These are phyloP conservation scores for Oenanthe melanoleuca DNA, from an alignment of 2,113 vertebrate genomes.

Conservation along the genomic window DNA sequence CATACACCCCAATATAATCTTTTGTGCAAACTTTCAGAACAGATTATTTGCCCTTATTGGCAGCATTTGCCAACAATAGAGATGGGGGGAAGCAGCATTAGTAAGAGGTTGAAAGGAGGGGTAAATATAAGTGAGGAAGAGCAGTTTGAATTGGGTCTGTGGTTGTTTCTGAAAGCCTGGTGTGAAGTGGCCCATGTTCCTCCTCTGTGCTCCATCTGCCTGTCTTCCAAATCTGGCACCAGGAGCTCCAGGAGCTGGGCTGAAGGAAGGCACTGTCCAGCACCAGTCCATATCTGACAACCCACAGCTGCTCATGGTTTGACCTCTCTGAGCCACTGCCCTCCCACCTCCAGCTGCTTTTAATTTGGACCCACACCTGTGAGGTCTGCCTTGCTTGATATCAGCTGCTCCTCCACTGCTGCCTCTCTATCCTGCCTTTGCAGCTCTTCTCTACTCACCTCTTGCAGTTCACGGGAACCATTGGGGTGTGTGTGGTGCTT, in stretches of 20 bases:
- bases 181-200: not conserved
- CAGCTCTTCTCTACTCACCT: not conserved
- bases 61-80: not conserved
- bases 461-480: not conserved
- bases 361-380: not conserved
- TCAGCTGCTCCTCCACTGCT: not conserved
- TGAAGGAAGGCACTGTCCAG: not conserved
- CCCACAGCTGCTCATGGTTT: not conserved
- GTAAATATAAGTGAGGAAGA: not conserved
- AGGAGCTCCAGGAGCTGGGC: not conserved
- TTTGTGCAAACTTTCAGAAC: not conserved
- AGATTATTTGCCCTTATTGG: not conserved
- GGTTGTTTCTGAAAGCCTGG: not conserved
- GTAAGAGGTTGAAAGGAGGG: not conserved
- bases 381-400: not conserved
- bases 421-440: rapidly evolving
- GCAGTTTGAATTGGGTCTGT: not conserved
- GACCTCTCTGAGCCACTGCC: not conserved
- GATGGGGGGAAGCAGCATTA: rapidly evolving
- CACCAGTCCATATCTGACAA: rapidly evolving
- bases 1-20: not conserved
- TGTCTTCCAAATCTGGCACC: not conserved
- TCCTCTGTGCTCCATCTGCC: not conserved
- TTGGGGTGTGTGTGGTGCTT: not conserved
- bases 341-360: not conserved